Percentiles rank a stretch among this genome's conserved stretches.
phyloP scores from a whole-genome alignment of 64 coral and sea anemone species.

The Actinia tenebrosa region DNA sequence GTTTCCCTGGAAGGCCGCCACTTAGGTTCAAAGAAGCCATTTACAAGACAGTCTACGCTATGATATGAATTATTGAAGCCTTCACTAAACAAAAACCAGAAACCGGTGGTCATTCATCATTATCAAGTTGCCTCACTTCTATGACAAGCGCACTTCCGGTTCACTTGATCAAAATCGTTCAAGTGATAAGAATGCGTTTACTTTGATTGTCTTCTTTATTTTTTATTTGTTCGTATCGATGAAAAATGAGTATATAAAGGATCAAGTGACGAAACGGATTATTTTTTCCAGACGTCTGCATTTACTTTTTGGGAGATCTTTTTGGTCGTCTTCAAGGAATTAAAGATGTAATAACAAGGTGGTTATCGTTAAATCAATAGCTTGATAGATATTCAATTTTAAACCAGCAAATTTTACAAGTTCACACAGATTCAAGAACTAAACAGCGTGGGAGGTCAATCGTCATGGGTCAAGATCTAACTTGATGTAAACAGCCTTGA shows the following conservation, averaged over 20 bases:
- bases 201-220: background rate
- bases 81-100: conserved; percentile 61
- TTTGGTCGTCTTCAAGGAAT: too few relatives aligned
- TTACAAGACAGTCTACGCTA: conserved; percentile 17
- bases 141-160: conserved; percentile 34
- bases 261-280: too few relatives aligned
- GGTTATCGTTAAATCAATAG: background rate
- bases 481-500: background rate
- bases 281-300: too few relatives aligned
- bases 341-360: background rate
- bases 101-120: conserved; percentile 26
- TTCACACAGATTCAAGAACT: background rate
- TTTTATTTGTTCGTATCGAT: background rate
- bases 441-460: background rate
- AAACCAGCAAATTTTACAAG: background rate
- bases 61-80: conserved; percentile 51
- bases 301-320: too few relatives aligned
- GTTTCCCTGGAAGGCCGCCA: background rate
- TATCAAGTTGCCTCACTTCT: conserved; percentile 39
- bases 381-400: background rate
- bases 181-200: background rate
- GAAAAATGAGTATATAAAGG: too few relatives aligned
- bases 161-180: background rate
- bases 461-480: background rate
- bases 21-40: conserved; percentile 16